A percentile compares a stretch with the other conserved stretches of the same genome.
phyloP scores from a whole-genome alignment of 2,888 invertebrate species.

The Napeogenes sylphis region DNA sequence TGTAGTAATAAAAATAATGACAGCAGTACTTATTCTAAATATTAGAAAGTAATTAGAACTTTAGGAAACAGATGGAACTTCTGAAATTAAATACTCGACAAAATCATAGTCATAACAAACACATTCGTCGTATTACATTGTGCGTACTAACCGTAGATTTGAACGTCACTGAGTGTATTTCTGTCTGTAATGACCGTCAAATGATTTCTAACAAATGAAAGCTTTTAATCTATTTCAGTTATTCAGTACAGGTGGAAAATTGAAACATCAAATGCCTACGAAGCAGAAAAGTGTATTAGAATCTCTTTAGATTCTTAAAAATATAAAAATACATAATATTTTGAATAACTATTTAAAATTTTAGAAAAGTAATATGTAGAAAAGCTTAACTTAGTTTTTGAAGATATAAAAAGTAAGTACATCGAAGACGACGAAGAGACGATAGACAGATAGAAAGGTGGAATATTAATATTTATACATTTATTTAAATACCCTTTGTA shows the following conservation, averaged over 20 bases:
- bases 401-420: too few species aligned
- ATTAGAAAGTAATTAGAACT: too few species aligned
- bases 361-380: too few species aligned
- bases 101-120: constrained; percentile 2
- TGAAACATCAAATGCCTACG: constrained; percentile 26
- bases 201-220: constrained; percentile 14
- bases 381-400: too few species aligned
- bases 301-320: constrained; percentile 13
- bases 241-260: constrained; percentile 18
- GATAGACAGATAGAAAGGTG: too few species aligned
- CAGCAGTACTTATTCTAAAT: too few species aligned
- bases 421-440: too few species aligned
- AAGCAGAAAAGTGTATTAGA: constrained; percentile 27
- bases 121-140: neutral
- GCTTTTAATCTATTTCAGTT: constrained; percentile 24
- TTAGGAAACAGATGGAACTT: too few species aligned
- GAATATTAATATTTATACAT: too few species aligned
- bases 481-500: too few species aligned
- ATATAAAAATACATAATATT: neutral
- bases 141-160: neutral
- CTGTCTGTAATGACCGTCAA: constrained; percentile 12
- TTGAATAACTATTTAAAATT: too few species aligned
- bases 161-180: constrained; percentile 20
- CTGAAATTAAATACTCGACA: neutral
- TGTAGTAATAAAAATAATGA: neutral